phyloP scores from a whole-genome alignment of 2,888 invertebrate genomes.

The Drosophila mayaguana region DNA sequence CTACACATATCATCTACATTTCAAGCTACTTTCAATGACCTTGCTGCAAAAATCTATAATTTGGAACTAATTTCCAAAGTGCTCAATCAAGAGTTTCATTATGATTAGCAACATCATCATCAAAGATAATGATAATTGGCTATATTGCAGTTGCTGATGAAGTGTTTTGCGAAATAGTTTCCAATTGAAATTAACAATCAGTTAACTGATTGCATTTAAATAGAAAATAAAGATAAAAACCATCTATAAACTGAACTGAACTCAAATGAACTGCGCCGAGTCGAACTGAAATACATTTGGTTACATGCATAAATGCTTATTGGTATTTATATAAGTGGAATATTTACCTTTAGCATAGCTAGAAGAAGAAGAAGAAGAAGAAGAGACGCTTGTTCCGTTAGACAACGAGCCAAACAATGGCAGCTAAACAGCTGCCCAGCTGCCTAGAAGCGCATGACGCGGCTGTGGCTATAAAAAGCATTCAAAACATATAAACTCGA shows the following conservation, averaged over 20 bases:
- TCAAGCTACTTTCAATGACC: conserved; percentile 3
- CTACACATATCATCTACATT: neutral
- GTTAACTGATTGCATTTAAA: conserved; percentile 44
- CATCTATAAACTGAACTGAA: neutral
- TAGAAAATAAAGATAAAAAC: conserved; percentile 39
- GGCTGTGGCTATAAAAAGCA: conserved; percentile 30
- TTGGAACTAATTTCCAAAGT: neutral
- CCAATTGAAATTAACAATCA: conserved; percentile 33
- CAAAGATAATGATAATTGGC: conserved; percentile 2
- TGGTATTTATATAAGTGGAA: conserved; percentile 6
- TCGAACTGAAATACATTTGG: neutral
- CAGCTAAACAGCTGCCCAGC: conserved; percentile 27
- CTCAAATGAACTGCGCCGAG: neutral
- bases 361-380: conserved; percentile 28
- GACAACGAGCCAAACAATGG: conserved; percentile 25
- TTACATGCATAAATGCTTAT: neutral
- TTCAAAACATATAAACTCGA: conserved; percentile 58
- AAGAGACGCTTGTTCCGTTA: conserved; percentile 45
- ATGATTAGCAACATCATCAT: neutral
- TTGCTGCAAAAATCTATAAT: neutral
- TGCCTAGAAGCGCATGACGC: conserved; percentile 54
- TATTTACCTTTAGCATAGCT: conserved; percentile 1
- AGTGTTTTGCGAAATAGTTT: conserved; percentile 46
- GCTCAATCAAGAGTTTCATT: neutral
- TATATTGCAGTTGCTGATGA: conserved; percentile 32